Conservation (phyloP, 2,888 invertebrate species). For the Buathra laborator region DNA sequence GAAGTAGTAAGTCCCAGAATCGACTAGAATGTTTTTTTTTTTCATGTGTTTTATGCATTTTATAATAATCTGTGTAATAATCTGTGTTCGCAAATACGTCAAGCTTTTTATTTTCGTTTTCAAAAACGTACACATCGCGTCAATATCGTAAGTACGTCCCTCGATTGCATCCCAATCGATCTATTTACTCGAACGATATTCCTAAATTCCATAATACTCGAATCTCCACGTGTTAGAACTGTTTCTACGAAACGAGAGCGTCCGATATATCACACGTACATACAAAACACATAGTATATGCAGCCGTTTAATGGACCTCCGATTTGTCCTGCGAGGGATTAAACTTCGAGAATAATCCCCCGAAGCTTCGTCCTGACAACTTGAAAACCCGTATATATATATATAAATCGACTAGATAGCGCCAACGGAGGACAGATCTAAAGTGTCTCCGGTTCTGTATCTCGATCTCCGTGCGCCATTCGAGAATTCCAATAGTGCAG, state of each 20-base stretch:
- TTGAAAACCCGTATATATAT: slow-evolving; percentile 13
- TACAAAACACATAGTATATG: slow-evolving; percentile 6
- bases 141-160: too few species aligned
- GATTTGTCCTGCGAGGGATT: slow-evolving; percentile 55
- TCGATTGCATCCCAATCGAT: not conserved
- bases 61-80: too few species aligned
- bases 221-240: not conserved
- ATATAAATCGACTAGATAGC: slow-evolving; percentile 2
- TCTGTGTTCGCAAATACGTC: too few species aligned
- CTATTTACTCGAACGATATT: not conserved
- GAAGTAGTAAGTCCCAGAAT: too few species aligned
- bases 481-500: slow-evolving; percentile 38
- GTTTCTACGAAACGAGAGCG: not conserved
- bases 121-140: too few species aligned
- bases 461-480: slow-evolving; percentile 49
- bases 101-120: too few species aligned
- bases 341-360: slow-evolving; percentile 43
- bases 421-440: slow-evolving; percentile 24
- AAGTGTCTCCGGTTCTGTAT: slow-evolving; percentile 44
- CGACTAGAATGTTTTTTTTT: too few species aligned
- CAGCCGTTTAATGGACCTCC: slow-evolving; percentile 34
- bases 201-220: not conserved
- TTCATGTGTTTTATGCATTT: too few species aligned
- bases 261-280: not conserved
- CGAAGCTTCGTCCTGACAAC: slow-evolving; percentile 24